A percentile compares a stretch with the other conserved stretches of the same genome.
Conservation (phyloP, 1,140 invertebrate species). For the Drosophila aff. region DNA sequence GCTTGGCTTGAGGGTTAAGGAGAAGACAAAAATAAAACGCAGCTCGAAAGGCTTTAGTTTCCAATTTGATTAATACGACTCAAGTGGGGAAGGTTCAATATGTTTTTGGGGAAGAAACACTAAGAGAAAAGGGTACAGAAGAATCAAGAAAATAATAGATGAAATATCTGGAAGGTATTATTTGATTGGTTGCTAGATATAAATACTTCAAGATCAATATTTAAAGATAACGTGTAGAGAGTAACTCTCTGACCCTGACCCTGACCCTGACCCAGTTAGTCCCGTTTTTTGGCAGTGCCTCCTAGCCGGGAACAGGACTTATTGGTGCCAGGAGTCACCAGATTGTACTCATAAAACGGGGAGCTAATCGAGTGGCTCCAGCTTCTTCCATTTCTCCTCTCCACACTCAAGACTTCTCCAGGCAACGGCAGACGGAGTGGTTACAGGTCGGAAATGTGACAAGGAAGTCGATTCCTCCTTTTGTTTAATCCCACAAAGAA, state of each 20-base stretch:
- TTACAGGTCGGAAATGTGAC: slow-evolving; percentile 30
- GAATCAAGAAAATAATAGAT: too few relatives aligned
- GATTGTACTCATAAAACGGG: slow-evolving; percentile 22
- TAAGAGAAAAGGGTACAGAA: neutral
- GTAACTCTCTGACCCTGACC: too few relatives aligned
- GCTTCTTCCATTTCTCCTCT: neutral
- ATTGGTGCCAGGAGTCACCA: slow-evolving; percentile 25
- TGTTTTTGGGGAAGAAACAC: neutral
- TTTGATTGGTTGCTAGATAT: too few relatives aligned
- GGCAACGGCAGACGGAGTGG: slow-evolving; percentile 13
- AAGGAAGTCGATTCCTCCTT: slow-evolving; percentile 43
- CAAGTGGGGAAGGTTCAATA: slow-evolving; percentile 17
- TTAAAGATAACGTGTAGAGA: too few relatives aligned
- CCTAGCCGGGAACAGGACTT: neutral
- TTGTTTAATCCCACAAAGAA: slow-evolving; percentile 8
- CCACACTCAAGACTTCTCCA: neutral
- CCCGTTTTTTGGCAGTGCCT: neutral
- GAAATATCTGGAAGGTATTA: neutral
- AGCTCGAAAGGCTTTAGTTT: slow-evolving; percentile 10
- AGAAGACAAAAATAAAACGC: neutral
- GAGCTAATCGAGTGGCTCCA: slow-evolving; percentile 31
- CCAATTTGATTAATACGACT: slow-evolving; percentile 17
- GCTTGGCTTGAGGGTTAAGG: neutral
- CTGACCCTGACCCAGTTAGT: neutral
- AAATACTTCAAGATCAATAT: too few relatives aligned